Evolutionary conservation across 1,140 invertebrate genomes (phyloP).

Genomic region (Ips typographus): DNA sequence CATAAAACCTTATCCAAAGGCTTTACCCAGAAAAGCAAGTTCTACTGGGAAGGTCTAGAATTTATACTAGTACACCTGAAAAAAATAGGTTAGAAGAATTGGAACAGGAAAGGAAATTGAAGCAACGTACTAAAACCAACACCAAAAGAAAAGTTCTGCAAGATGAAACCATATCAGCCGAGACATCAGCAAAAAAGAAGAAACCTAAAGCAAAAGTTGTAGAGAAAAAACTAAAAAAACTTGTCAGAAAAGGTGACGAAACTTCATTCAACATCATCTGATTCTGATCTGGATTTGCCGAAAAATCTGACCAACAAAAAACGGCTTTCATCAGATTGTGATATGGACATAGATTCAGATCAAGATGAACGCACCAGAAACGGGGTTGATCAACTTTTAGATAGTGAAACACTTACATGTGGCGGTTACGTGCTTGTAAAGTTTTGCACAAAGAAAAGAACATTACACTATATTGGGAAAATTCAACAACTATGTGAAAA

Average conservation of each 20-base stretch:
- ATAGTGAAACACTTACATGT: slow-evolving; percentile 23
- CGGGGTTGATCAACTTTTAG: slow-evolving; percentile 15
- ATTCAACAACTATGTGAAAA: not conserved
- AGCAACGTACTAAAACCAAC: slow-evolving; percentile 9
- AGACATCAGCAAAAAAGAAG: slow-evolving; percentile 15
- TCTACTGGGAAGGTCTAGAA: slow-evolving; percentile 33
- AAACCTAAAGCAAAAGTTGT: not conserved
- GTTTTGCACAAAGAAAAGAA: slow-evolving; percentile 28
- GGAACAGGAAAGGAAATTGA: slow-evolving; percentile 15
- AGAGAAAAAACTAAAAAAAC: slow-evolving; percentile 2
- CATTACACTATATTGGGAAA: slow-evolving; percentile 32
- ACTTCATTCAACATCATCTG: slow-evolving; percentile 28
- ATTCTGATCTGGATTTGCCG: slow-evolving; percentile 28
- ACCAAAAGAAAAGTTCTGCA: slow-evolving; percentile 19
- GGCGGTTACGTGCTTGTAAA: slow-evolving; percentile 15
- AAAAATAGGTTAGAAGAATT: slow-evolving; percentile 36
- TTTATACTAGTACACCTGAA: slow-evolving; percentile 36
- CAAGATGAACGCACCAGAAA: slow-evolving; percentile 3
- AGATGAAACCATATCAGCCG: slow-evolving; percentile 13
- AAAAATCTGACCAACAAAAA: slow-evolving; percentile 10
- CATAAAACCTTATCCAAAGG: slow-evolving; percentile 17
- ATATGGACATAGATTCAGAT: not conserved
- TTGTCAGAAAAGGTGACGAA: not conserved
- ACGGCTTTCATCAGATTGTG: not conserved
- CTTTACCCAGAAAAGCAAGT: slow-evolving; percentile 17